Percentiles rank a stretch among this genome's conserved stretches.
These are phyloP conservation scores for Aurelia coerulea DNA, from an alignment of 30 jellyfish, hydroid and myxozoan species.

Conservation along the genomic window DNA sequence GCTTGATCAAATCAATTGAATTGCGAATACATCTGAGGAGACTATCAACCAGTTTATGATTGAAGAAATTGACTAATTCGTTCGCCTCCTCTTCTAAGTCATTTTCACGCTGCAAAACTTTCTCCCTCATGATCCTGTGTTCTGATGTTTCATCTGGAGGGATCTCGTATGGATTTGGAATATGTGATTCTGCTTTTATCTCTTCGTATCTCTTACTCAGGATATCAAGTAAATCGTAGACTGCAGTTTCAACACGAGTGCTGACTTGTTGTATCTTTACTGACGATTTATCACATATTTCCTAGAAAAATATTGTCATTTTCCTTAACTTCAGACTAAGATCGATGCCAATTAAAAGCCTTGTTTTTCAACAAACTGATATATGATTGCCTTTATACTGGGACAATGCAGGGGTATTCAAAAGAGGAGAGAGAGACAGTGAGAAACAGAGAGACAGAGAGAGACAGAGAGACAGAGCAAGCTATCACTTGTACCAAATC, in stretches of 20 bases:
- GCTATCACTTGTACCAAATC: no score
- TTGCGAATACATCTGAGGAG: constrained; percentile 82
- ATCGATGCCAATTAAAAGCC: no score
- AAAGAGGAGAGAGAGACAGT: no score
- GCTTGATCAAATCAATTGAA: constrained; percentile 84
- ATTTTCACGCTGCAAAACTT: constrained; percentile 50
- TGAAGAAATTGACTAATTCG: constrained; percentile 77
- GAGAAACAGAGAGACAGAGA: no score
- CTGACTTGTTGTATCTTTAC: constrained; percentile 70
- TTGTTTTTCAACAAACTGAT: no score
- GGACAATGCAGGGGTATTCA: no score
- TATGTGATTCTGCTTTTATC: constrained; percentile 51
- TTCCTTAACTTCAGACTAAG: no score
- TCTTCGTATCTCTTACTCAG: constrained; percentile 53
- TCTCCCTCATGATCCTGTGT: constrained; percentile 71
- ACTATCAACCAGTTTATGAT: constrained; percentile 82
- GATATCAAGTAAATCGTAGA: constrained; percentile 55
- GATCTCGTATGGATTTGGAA: constrained; percentile 5
- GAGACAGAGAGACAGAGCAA: no score
- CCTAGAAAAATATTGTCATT: constrained; percentile 35
- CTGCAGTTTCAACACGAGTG: constrained; percentile 87
- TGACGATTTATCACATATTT: constrained; percentile 72
- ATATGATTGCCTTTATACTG: no score
- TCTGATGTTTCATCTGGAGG: constrained; percentile 78
- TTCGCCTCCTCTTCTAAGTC: constrained; percentile 89